These are phyloP conservation scores for Littorina saxatilis DNA, from an alignment of 1,140 invertebrate species.

Conservation along the genomic window DNA sequence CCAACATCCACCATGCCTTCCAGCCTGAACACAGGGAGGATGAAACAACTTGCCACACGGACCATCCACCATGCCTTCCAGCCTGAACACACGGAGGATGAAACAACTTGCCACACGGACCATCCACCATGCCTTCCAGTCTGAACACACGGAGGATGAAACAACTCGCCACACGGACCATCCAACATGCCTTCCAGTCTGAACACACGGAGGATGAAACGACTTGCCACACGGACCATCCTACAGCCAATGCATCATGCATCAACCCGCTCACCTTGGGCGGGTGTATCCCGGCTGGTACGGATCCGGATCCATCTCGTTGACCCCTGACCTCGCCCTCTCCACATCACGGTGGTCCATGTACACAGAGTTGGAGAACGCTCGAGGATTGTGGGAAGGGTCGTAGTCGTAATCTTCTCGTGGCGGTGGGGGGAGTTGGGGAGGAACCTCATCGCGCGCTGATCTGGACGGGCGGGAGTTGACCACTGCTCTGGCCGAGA, in stretches of 20 bases:
- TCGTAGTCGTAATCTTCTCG: conserved; percentile 39
- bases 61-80: too few relatives aligned
- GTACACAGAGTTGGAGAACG: conserved; percentile 70
- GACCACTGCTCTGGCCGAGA: conserved; percentile 40
- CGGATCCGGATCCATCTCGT: conserved; percentile 31
- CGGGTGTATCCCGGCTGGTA: conserved; percentile 43
- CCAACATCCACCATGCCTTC: too few relatives aligned
- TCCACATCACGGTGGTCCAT: conserved; percentile 68
- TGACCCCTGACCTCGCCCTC: conserved; percentile 44
- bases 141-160: too few relatives aligned
- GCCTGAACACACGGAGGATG: too few relatives aligned
- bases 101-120: too few relatives aligned
- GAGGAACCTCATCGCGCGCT: conserved; percentile 19
- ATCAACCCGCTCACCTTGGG: conserved; percentile 67
- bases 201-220: too few relatives aligned
- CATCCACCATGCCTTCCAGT: too few relatives aligned
- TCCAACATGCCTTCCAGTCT: too few relatives aligned
- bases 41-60: too few relatives aligned
- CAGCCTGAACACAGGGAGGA: too few relatives aligned
- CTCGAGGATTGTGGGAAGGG: conserved; percentile 38
- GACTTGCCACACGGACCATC: background rate
- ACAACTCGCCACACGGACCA: too few relatives aligned
- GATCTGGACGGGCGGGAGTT: background rate
- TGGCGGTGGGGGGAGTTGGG: background rate
- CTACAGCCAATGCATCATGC: background rate